Percentiles rank a stretch among this genome's conserved stretches.
phyloP scores from a whole-genome alignment of 2,113 vertebrate species.

The Cephalopterus ornatus region DNA sequence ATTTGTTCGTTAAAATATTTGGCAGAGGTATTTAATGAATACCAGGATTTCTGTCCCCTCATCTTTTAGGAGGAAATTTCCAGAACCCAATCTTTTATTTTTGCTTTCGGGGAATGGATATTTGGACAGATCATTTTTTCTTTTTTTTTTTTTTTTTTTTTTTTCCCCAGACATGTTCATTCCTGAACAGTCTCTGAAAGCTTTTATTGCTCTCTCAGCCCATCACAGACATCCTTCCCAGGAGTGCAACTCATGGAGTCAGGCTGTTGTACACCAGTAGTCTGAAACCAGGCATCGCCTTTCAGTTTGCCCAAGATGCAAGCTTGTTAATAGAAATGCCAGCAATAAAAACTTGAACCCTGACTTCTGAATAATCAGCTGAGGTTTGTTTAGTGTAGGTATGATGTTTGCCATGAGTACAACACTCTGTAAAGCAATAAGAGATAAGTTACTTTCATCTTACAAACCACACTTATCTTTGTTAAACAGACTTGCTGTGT shows the following conservation, averaged over 20 bases:
- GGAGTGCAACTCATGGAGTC: not conserved
- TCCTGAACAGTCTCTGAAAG: not conserved
- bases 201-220: not conserved
- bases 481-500: not conserved
- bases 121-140: not conserved
- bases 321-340: not conserved
- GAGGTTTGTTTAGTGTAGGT: not conserved
- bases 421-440: not conserved
- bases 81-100: not conserved
- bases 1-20: not conserved
- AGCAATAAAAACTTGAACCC: conserved; percentile 14
- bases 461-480: not conserved
- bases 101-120: not conserved
- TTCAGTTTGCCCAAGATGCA: not conserved
- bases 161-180: not conserved
- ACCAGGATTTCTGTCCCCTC: not conserved
- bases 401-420: conserved; percentile 12
- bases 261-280: not conserved
- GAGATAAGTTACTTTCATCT: not conserved
- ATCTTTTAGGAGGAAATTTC: not conserved
- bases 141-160: not conserved
- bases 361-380: not conserved
- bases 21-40: not conserved
- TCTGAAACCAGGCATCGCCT: not conserved
- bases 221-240: not conserved